Percentiles rank a stretch among this genome's conserved stretches.
phyloP scores from a whole-genome alignment of 2,797 vertebrate species.

The Sebastes wilsoni region DNA sequence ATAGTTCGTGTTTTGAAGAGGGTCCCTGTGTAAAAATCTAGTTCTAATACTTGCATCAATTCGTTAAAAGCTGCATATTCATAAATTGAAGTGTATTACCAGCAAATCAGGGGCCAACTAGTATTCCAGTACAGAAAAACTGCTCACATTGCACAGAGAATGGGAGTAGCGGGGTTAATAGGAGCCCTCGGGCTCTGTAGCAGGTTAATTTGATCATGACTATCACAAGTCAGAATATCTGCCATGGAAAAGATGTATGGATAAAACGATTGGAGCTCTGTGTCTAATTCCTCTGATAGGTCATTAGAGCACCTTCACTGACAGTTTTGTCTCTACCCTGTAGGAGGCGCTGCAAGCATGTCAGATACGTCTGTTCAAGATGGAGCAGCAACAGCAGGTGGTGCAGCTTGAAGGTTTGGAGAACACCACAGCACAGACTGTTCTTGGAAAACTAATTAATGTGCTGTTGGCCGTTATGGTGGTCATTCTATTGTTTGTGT shows the following conservation, averaged over 20 bases:
- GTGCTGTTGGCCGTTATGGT: conserved; percentile 89
- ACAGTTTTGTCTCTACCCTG: conserved; percentile 29
- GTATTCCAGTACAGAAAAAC: not conserved
- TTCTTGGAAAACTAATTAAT: conserved; percentile 89
- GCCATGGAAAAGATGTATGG: not conserved
- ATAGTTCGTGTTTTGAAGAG: not conserved
- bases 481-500: conserved; percentile 88
- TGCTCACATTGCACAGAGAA: not conserved
- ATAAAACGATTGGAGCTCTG: not conserved
- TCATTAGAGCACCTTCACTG: not conserved
- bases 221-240: not conserved
- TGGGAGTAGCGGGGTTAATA: too few species aligned
- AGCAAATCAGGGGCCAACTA: not conserved
- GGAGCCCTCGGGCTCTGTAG: not conserved
- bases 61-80: not conserved
- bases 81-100: not conserved
- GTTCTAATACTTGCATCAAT: not conserved
- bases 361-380: conserved; percentile 90
- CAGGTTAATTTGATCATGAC: not conserved
- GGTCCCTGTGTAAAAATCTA: not conserved
- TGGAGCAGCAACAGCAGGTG: conserved; percentile 93
- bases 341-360: conserved; percentile 91
- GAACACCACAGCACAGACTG: conserved; percentile 84
- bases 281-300: not conserved
- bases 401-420: conserved; percentile 89